Conservation (phyloP, 2,797 vertebrate species). For the Otolemur crassicaudatus region DNA sequence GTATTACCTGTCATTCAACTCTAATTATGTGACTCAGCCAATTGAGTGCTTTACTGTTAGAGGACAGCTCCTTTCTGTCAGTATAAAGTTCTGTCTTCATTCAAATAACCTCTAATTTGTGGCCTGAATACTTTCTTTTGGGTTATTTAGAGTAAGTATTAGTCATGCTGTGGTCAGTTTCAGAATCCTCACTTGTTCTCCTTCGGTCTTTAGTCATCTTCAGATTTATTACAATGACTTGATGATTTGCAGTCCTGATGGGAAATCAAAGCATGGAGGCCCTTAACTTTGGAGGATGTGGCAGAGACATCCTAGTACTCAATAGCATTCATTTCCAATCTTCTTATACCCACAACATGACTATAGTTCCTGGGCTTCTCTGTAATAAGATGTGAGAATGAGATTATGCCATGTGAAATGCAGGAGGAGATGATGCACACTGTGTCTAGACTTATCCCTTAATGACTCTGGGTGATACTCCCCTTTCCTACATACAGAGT, state of each 20-base stretch:
- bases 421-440: not conserved
- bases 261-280: not conserved
- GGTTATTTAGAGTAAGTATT: constrained; percentile 39
- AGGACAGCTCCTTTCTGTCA: constrained; percentile 51
- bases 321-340: not conserved
- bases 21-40: constrained; percentile 51
- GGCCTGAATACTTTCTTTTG: not conserved
- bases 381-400: not conserved
- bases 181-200: constrained; percentile 14
- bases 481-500: not conserved
- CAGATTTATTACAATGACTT: constrained; percentile 29
- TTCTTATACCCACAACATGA: not conserved
- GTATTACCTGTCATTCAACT: constrained; percentile 43
- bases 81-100: constrained; percentile 60
- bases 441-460: not conserved
- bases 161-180: constrained; percentile 56
- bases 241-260: constrained; percentile 3
- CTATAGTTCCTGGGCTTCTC: not conserved
- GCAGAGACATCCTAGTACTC: not conserved
- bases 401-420: not conserved
- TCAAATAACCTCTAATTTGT: constrained; percentile 56
- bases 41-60: constrained; percentile 50
- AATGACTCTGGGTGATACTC: not conserved
- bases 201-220: constrained; percentile 22
- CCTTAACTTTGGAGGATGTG: constrained; percentile 4